Base-by-base conservation (phyloP, 2,113 vertebrate species). In the Rhinolophus sinicus region DNA sequence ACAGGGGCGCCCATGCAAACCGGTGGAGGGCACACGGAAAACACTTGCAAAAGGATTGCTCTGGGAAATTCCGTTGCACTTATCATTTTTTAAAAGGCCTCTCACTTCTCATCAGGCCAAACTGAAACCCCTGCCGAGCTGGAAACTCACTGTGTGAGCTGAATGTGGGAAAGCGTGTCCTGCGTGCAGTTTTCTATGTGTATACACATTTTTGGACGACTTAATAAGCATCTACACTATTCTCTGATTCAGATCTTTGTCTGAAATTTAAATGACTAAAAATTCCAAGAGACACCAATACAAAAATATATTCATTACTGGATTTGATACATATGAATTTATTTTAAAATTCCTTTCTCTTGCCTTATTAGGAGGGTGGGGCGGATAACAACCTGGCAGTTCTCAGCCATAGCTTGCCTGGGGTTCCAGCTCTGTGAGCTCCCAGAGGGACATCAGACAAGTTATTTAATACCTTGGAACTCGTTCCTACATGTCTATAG, bases 121-220 rank as follows among this genome's bases (percentile, higher is more conserved):
- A 40, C 24, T 15, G 35, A 77, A 65, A n/a, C 6, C 28, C 50
- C 75, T 0, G 2, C 4, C 7, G 65, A 47, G 16, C 62, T 69
- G 24, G n/a, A 2, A 18, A 19, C 22, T 2, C 6, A 6, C 24
- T 12, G 1, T 50, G 12, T 1, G 22, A n/a, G 24, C 8, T 64
- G 58, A 50, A 7, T 0, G 14, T 19, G 10, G 18, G 54, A 33
- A 47, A 22, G 1, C 0, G 33, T 1, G 11, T 52, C 12, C 9
- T 11, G 1, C 3, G 14, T 0, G 5, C 2, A 2, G 3, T 35
- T 44, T 9, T n/a, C 33, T 6, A 3, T 3, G 19, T 13, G 9
- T 14, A 0, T 8, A 24, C 16, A 12, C 18, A 0, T 9, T 33
- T 38, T 21, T 28, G n/a, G 12, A 0, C 33, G 3, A 84, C 8